A percentile compares a stretch with the other conserved stretches of the same genome.
These are phyloP conservation scores for Sinocyclocheilus rhinocerous DNA, from an alignment of 2,113 vertebrate genomes.

Conservation along the genomic window DNA sequence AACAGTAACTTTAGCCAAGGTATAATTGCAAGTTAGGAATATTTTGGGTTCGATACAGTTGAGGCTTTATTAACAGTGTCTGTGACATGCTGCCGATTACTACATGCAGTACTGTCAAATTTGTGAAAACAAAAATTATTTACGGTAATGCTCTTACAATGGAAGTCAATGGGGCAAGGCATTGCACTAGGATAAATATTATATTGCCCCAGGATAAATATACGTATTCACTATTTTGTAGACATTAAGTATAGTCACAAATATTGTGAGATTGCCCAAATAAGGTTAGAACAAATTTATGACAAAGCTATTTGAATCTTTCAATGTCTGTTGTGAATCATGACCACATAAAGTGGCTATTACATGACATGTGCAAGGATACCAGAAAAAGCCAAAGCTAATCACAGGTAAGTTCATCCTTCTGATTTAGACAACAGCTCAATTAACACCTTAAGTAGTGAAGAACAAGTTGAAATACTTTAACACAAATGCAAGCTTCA, in stretches of 20 bases:
- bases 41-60: background rate
- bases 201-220: background rate
- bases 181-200: background rate
- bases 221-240: background rate
- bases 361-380: too few relatives aligned
- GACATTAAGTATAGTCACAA: background rate
- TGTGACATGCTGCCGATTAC: too few relatives aligned
- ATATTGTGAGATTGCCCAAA: too few relatives aligned
- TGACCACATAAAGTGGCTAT: background rate
- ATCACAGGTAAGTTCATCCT: background rate
- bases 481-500: background rate
- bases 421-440: background rate
- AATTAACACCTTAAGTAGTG: background rate
- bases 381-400: background rate
- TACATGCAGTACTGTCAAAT: too few relatives aligned
- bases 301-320: background rate
- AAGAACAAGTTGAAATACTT: background rate
- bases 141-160: background rate
- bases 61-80: background rate
- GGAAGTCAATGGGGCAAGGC: background rate
- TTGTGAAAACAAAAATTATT: background rate
- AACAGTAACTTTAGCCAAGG: conserved; percentile 72
- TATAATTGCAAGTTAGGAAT: too few relatives aligned
- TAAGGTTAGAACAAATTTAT: too few relatives aligned
- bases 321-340: background rate